Percentiles rank a stretch among this genome's conserved stretches.
Evolutionary conservation across 2,888 invertebrate species (phyloP).

Genomic region (Heliconius charithonia): DNA sequence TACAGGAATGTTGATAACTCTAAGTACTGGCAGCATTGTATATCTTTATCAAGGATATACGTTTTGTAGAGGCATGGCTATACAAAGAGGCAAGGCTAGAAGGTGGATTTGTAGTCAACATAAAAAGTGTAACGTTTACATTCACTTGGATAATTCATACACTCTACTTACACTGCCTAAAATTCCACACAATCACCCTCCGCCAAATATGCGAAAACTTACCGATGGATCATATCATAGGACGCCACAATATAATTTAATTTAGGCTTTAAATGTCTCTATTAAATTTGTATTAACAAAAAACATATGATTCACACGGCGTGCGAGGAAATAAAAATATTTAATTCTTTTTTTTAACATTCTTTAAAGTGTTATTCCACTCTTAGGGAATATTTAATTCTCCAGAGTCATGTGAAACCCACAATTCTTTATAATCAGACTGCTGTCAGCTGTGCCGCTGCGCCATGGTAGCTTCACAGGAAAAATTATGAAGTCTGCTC

Average conservation of each 20-base stretch:
- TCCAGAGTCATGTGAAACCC: too few relatives aligned
- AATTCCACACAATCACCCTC: not conserved
- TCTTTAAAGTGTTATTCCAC: too few relatives aligned
- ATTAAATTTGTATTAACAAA: not conserved
- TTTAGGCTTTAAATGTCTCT: not conserved
- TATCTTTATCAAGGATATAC: slow-evolving; percentile 47
- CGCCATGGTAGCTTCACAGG: too few relatives aligned
- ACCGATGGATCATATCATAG: not conserved
- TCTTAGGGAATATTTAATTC: too few relatives aligned
- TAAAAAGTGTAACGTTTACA: slow-evolving; percentile 46
- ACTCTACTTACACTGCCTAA: not conserved
- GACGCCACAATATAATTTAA: not conserved
- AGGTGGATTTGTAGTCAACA: slow-evolving; percentile 53
- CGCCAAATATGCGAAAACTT: not conserved
- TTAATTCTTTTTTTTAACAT: too few relatives aligned
- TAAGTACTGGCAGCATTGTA: slow-evolving; percentile 43
- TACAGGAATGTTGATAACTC: slow-evolving; percentile 46
- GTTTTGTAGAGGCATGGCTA: slow-evolving; percentile 43
- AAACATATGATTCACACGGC: too few relatives aligned
- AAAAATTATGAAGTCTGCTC: not conserved
- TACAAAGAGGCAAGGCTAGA: slow-evolving; percentile 41
- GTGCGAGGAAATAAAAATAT: too few relatives aligned
- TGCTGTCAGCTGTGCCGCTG: too few relatives aligned
- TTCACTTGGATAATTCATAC: slow-evolving; percentile 48
- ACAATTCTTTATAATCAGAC: too few relatives aligned